Evolutionary conservation across 2,888 invertebrate genomes (phyloP).

Genomic region (Eupithecia vulgata): DNA sequence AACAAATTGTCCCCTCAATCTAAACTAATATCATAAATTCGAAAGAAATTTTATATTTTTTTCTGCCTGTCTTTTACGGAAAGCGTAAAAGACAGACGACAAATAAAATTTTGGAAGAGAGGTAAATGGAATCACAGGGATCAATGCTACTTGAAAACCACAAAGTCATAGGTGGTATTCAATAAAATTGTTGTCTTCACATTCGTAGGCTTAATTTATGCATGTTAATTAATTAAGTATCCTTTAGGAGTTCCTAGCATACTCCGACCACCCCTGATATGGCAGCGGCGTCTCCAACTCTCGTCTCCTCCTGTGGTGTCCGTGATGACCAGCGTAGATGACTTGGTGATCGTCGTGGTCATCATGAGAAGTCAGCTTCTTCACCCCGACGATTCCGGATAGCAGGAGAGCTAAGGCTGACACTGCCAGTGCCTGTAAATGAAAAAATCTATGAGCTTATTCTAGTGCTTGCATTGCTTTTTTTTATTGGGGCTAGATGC

Average conservation of each 20-base stretch:
- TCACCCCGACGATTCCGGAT: conserved; percentile 89
- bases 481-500: neutral
- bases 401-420: conserved; percentile 90
- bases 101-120: no score
- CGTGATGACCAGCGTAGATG: conserved; percentile 85
- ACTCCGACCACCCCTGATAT: conserved; percentile 80
- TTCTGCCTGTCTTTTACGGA: no score
- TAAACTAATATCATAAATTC: no score
- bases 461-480: neutral
- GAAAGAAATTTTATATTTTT: no score
- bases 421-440: conserved; percentile 84
- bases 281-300: conserved; percentile 71
- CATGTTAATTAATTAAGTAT: neutral
- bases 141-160: no score
- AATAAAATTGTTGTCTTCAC: neutral
- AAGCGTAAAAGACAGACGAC: no score
- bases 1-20: no score
- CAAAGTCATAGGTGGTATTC: neutral
- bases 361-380: conserved; percentile 87
- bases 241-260: conserved; percentile 40
- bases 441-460: neutral
- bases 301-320: conserved; percentile 83
- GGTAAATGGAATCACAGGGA: no score
- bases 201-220: neutral
- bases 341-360: conserved; percentile 85